Evolutionary conservation across 2,888 invertebrate genomes (phyloP).

Genomic region (Eupithecia insigniata): DNA sequence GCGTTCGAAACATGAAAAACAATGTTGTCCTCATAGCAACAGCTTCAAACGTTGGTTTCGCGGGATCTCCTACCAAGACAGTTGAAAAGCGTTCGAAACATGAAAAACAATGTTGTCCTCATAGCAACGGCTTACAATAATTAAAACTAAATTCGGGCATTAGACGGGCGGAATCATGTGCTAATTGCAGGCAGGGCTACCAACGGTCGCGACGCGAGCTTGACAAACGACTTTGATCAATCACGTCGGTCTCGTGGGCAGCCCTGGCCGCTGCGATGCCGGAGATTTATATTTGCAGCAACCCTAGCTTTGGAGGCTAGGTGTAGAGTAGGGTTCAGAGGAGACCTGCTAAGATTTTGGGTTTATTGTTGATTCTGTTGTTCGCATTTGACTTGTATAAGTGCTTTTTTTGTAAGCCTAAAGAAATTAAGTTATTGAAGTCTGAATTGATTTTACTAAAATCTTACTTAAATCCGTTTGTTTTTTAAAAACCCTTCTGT

Average conservation of each 20-base stretch:
- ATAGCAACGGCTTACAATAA: conserved; percentile 57
- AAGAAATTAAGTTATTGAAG: no score
- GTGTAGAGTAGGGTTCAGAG: conserved; percentile 23
- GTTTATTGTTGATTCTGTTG: conserved; percentile 38
- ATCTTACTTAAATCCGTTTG: no score
- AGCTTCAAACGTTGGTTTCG: neutral
- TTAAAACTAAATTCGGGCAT: conserved; percentile 78
- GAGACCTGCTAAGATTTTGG: neutral
- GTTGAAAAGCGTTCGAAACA: neutral
- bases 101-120: neutral
- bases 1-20: neutral
- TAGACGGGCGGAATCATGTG: conserved; percentile 79
- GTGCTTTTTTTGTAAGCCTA: no score
- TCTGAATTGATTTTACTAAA: no score
- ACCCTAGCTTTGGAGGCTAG: conserved; percentile 68
- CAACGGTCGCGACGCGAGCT: conserved; percentile 77
- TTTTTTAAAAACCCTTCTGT: no score
- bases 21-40: neutral
- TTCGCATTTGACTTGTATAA: no score
- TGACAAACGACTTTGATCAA: conserved; percentile 83
- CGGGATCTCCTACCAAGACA: neutral
- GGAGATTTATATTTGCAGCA: conserved; percentile 67
- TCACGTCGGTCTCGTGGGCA: conserved; percentile 77
- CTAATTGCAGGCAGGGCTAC: conserved; percentile 75
- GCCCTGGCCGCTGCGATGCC: conserved; percentile 70